These are phyloP conservation scores for Suillia variegata DNA, from an alignment of 2,888 invertebrate species.

Conservation along the genomic window DNA sequence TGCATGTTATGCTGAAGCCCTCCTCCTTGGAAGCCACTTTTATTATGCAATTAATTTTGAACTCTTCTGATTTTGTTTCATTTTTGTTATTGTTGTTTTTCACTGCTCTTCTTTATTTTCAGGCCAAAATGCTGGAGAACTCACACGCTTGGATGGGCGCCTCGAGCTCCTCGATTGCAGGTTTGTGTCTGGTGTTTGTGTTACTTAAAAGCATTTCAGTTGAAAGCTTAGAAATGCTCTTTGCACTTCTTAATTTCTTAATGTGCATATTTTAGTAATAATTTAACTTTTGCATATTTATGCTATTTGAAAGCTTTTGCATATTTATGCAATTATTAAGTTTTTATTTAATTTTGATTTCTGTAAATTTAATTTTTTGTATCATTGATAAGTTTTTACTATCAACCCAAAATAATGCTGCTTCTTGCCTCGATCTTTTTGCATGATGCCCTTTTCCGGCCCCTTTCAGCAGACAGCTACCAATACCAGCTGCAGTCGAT, in stretches of 20 bases:
- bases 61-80: constrained; percentile 18
- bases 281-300: no score
- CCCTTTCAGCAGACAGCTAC: constrained; percentile 78
- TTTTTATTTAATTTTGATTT: no score
- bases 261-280: no score
- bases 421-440: no score
- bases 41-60: constrained; percentile 40
- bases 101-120: no score
- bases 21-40: background rate
- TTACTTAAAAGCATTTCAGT: background rate
- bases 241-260: no score
- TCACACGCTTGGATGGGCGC: constrained; percentile 89
- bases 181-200: constrained; percentile 66
- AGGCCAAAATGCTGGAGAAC: constrained; percentile 92
- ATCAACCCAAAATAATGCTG: background rate
- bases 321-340: no score
- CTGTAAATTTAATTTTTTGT: no score
- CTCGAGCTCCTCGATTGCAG: constrained; percentile 87
- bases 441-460: background rate
- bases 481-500: constrained; percentile 93
- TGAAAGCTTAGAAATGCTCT: no score
- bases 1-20: background rate
- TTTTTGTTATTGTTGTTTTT: constrained; percentile 17
- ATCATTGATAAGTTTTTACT: no score
- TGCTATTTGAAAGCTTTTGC: no score